These are phyloP conservation scores for Venustaconcha ellipsiformis DNA, from an alignment of 1,140 invertebrate genomes.

Conservation along the genomic window DNA sequence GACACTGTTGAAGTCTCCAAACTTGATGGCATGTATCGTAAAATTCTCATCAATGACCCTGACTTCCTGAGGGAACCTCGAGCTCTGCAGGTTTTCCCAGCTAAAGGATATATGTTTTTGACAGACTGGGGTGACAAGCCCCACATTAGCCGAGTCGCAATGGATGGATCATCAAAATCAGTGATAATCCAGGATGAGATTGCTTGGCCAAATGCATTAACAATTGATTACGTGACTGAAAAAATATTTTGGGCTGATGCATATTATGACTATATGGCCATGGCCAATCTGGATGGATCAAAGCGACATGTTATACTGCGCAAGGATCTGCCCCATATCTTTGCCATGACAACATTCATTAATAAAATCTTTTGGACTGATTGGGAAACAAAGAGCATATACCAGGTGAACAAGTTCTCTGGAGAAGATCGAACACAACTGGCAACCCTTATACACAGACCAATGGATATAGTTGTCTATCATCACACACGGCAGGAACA, in stretches of 20 bases:
- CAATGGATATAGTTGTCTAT: constrained; percentile 83
- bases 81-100: constrained; percentile 94
- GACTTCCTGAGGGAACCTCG: constrained; percentile 85
- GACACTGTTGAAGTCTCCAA: constrained; percentile 94
- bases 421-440: constrained; percentile 92
- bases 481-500: constrained; percentile 77
- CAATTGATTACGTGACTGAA: constrained; percentile 94
- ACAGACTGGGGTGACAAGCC: constrained; percentile 99
- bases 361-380: constrained; percentile 98
- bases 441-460: constrained; percentile 89
- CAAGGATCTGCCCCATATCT: constrained; percentile 81
- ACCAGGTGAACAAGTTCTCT: constrained; percentile 95
- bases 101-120: constrained; percentile 84
- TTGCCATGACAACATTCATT: constrained; percentile 91
- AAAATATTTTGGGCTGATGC: constrained; percentile 99
- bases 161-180: constrained; percentile 90
- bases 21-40: constrained; percentile 85
- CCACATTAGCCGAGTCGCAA: constrained; percentile 94
- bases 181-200: constrained; percentile 96
- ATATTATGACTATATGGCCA: constrained; percentile 90
- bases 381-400: constrained; percentile 87
- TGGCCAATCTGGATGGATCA: constrained; percentile 71
- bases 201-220: constrained; percentile 92
- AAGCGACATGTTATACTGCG: constrained; percentile 73
- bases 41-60: constrained; percentile 86